Evolutionary conservation across 2,113 vertebrate genomes (phyloP).

Genomic region (Lagopus leucura): DNA sequence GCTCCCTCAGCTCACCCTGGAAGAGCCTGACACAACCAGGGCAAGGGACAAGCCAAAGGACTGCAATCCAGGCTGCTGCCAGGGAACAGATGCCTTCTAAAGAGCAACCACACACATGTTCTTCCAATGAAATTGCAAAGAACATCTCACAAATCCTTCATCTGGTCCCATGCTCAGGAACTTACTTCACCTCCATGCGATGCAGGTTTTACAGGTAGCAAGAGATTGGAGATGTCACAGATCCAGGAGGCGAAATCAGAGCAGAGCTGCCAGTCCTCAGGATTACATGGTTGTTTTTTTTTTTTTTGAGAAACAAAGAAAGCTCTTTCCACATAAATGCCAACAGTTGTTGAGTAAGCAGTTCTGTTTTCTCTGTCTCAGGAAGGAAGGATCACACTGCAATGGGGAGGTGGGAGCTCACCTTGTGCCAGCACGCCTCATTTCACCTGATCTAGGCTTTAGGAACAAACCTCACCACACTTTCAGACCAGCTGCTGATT

Average conservation of each 20-base stretch:
- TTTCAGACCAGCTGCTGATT: not conserved
- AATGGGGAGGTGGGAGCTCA: not conserved
- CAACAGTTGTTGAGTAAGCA: slow-evolving; percentile 45
- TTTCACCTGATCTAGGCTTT: not conserved
- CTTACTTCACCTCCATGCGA: not conserved
- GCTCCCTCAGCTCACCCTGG: not conserved
- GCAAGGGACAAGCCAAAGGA: not conserved
- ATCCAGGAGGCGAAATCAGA: slow-evolving; percentile 24
- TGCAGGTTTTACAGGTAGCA: not conserved
- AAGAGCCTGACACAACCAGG: not conserved
- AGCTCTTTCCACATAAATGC: slow-evolving; percentile 35
- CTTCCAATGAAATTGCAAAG: no score
- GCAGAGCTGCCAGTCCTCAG: not conserved
- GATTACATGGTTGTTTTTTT: not conserved
- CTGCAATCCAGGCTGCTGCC: accelerated
- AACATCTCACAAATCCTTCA: not conserved
- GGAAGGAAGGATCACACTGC: not conserved
- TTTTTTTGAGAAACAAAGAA: not conserved
- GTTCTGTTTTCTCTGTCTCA: slow-evolving; percentile 12
- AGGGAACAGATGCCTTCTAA: not conserved
- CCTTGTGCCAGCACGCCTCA: not conserved
- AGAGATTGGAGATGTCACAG: not conserved
- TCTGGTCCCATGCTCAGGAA: not conserved
- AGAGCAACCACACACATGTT: not conserved
- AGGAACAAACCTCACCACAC: not conserved